These are phyloP conservation scores for Hemichromis elongatus DNA, from an alignment of 2,113 vertebrate genomes.

Conservation along the genomic window DNA sequence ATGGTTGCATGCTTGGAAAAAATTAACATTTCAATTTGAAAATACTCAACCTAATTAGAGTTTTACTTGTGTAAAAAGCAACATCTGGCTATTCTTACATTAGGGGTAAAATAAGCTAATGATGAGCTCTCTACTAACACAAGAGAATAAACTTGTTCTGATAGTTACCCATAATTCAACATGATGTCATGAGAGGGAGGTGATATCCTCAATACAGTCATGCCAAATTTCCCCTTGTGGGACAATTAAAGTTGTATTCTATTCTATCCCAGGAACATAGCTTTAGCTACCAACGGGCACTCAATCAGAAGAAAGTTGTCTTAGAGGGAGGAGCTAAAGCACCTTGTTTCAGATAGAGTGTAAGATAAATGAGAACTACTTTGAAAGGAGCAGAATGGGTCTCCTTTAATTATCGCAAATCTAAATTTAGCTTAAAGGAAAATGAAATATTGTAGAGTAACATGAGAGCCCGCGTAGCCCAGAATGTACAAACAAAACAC, in stretches of 20 bases:
- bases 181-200: background rate
- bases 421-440: background rate
- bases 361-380: background rate
- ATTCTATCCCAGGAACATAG: background rate
- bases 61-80: background rate
- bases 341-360: background rate
- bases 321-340: background rate
- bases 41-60: accelerated
- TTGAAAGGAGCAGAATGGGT: background rate
- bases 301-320: background rate
- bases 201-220: background rate
- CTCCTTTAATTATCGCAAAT: background rate
- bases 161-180: background rate
- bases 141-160: background rate
- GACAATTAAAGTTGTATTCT: too few relatives aligned
- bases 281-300: background rate
- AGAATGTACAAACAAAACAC: background rate
- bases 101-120: background rate
- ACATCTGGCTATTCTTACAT: background rate
- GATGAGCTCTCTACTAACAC: background rate
- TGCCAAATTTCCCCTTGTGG: too few relatives aligned
- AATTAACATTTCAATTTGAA: background rate
- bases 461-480: background rate
- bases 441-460: background rate
- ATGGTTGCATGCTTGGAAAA: background rate